Conservation (phyloP, 2,888 invertebrate species). For the Liodrosophila aerea region DNA sequence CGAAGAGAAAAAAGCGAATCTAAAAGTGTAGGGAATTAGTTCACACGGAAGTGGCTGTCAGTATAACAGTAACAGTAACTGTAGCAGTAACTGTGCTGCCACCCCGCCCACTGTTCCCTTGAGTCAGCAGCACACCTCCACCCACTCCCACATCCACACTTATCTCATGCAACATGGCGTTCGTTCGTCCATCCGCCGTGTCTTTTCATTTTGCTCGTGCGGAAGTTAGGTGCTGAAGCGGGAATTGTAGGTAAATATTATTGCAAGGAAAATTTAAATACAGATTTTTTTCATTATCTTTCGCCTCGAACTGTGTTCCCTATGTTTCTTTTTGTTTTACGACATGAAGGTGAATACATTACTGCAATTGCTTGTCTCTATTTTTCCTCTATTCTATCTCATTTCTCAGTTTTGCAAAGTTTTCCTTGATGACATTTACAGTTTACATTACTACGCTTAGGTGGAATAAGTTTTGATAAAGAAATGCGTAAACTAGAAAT, state of each 20-base stretch:
- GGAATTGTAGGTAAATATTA: conserved; percentile 76
- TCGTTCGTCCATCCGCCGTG: not conserved
- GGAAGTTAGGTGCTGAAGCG: conserved; percentile 73
- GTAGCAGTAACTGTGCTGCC: not conserved
- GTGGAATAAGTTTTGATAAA: not conserved
- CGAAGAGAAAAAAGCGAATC: conserved; percentile 18
- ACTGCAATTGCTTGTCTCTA: conserved; percentile 45
- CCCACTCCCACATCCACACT: conserved; percentile 9
- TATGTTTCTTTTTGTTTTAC: not conserved
- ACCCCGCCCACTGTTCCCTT: too few species aligned
- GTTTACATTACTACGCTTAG: too few species aligned
- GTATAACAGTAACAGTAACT: conserved; percentile 9
- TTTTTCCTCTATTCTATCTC: conserved; percentile 4
- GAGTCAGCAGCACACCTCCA: too few species aligned
- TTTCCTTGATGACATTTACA: conserved; percentile 7
- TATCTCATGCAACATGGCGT: conserved; percentile 10
- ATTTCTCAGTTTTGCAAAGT: not conserved
- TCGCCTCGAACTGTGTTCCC: conserved; percentile 7
- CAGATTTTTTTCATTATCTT: conserved; percentile 63
- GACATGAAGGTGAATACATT: conserved; percentile 27
- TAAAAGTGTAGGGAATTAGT: conserved; percentile 68
- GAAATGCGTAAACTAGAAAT: too few species aligned
- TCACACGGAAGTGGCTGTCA: conserved; percentile 71
- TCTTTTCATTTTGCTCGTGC: conserved; percentile 47
- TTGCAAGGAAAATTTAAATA: conserved; percentile 67